phyloP scores from a whole-genome alignment of 2,888 invertebrate species.

The Plemyria rubiginata region DNA sequence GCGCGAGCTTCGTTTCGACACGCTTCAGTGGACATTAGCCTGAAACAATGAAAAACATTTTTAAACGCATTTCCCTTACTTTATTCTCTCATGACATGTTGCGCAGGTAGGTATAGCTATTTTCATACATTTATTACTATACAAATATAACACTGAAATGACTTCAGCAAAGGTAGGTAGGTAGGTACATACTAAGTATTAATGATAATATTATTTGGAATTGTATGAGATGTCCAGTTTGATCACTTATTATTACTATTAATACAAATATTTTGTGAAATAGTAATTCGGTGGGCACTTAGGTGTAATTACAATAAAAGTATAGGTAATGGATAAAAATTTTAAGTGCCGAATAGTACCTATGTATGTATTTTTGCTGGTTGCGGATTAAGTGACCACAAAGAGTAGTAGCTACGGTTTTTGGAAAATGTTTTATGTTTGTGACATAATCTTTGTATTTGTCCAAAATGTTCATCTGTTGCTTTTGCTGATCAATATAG shows the following conservation, averaged over 20 bases:
- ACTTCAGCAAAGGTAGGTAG: background rate
- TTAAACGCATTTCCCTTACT: constrained; percentile 28
- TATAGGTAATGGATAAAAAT: too few relatives aligned
- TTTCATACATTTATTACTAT: constrained; percentile 14
- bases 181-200: background rate
- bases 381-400: too few relatives aligned
- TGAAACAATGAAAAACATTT: constrained; percentile 26
- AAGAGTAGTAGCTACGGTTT: too few relatives aligned
- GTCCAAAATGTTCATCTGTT: background rate
- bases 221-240: constrained; percentile 11
- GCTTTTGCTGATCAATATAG: background rate
- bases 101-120: constrained; percentile 32
- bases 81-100: constrained; percentile 33
- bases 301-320: too few relatives aligned
- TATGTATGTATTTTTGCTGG: too few relatives aligned
- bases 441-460: too few relatives aligned
- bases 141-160: constrained; percentile 23
- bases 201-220: constrained; percentile 25
- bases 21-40: constrained; percentile 9
- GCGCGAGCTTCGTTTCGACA: background rate
- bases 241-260: background rate
- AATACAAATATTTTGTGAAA: too few relatives aligned
- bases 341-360: too few relatives aligned
- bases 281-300: too few relatives aligned
- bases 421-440: too few relatives aligned